phyloP scores from a whole-genome alignment of 2,888 invertebrate genomes.

The Leistus spinibarbis region DNA sequence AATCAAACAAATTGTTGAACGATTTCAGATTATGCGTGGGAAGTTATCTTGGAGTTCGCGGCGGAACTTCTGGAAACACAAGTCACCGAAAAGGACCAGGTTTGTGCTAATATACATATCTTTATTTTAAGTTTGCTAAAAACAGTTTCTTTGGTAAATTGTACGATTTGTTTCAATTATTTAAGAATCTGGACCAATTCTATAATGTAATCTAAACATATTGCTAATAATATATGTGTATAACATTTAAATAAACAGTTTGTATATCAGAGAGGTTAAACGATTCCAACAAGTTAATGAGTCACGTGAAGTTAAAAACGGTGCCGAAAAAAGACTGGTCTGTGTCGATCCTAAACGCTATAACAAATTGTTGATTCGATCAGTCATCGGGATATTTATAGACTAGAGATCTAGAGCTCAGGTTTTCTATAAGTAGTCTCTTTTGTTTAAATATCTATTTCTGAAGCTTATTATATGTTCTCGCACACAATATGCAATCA shows the following conservation, averaged over 20 bases:
- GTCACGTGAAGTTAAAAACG: not conserved
- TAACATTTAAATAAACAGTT: not conserved
- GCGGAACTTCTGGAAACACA: conserved; percentile 77
- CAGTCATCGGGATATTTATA: conserved; percentile 16
- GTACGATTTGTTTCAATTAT: not conserved
- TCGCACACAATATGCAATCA: not conserved
- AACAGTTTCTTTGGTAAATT: too few species aligned
- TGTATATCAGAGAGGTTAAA: not conserved
- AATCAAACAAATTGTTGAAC: not conserved
- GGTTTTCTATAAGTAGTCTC: not conserved
- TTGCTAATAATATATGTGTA: not conserved
- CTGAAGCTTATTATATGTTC: not conserved
- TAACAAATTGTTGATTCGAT: not conserved
- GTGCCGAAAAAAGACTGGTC: not conserved
- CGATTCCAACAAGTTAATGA: not conserved
- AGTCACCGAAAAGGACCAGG: conserved; percentile 65
- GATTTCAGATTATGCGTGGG: conserved; percentile 80
- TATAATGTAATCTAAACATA: not conserved
- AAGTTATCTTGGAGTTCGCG: conserved; percentile 79
- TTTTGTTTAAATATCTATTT: not conserved
- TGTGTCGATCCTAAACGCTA: not conserved
- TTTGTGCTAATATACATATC: conserved; percentile 43
- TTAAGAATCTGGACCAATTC: not conserved
- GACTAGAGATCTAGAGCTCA: not conserved
- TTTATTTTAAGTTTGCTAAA: too few species aligned